Conservation (phyloP, 37 sponge, comb jelly and placozoan species). For the Petrosia ficiformis region DNA sequence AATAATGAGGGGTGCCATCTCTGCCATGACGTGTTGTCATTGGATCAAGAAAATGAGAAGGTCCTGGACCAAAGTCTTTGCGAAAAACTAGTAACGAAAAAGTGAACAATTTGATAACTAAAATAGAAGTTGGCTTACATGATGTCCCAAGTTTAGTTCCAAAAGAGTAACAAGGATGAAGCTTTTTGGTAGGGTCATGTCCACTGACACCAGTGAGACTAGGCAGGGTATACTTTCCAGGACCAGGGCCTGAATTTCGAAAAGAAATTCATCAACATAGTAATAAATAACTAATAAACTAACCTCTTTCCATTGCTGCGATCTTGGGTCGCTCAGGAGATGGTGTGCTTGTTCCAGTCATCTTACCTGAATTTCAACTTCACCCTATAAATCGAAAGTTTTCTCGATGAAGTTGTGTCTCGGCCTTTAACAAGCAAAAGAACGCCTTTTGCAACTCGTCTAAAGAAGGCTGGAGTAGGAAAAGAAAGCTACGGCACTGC, state of each 20-base stretch:
- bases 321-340: constrained; percentile 64
- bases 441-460: too few species aligned
- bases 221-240: constrained; percentile 85
- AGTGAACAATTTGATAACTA: not conserved
- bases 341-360: constrained; percentile 38
- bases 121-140: constrained; percentile 27
- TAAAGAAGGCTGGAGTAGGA: too few species aligned
- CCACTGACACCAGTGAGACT: constrained; percentile 51
- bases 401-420: too few species aligned
- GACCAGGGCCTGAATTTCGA: constrained; percentile 87
- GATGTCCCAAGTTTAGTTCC: constrained; percentile 74
- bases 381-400: too few species aligned
- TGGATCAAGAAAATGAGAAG: constrained; percentile 82
- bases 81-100: constrained; percentile 66
- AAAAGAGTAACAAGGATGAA: constrained; percentile 81
- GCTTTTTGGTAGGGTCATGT: constrained; percentile 73
- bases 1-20: constrained; percentile 88
- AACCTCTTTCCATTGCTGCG: constrained; percentile 88
- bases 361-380: too few species aligned
- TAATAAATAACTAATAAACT: not conserved
- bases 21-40: constrained; percentile 65
- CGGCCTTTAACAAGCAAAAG: too few species aligned
- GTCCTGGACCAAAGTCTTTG: constrained; percentile 83
- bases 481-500: too few species aligned
- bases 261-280: not conserved